Percentiles rank a stretch among this genome's conserved stretches.
These are phyloP conservation scores for Arothron firmamentum DNA, from an alignment of 2,113 vertebrate genomes.

Conservation along the genomic window DNA sequence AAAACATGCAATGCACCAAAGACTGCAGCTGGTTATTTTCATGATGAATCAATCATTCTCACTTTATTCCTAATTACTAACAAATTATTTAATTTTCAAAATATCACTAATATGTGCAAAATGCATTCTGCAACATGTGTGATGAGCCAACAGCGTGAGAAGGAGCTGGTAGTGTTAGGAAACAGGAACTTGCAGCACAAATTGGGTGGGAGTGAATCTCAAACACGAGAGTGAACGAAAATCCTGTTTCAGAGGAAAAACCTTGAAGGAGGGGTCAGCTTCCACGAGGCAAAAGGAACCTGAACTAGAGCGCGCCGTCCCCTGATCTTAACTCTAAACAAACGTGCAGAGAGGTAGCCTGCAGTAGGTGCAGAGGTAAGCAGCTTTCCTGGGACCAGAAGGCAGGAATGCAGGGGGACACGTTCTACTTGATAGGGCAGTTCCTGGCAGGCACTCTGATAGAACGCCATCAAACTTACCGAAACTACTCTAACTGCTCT, in stretches of 20 bases:
- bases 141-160: not conserved
- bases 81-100: not conserved
- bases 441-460: slow-evolving; percentile 34
- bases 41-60: not conserved
- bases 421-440: slow-evolving; percentile 46
- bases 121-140: not conserved
- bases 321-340: slow-evolving; percentile 27
- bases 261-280: slow-evolving; percentile 20
- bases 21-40: not conserved
- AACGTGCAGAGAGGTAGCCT: slow-evolving; percentile 41
- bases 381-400: slow-evolving; percentile 49
- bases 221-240: not conserved
- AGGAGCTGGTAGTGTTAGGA: not conserved
- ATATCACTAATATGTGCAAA: not conserved
- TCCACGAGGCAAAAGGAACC: slow-evolving; percentile 54
- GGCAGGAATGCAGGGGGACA: slow-evolving; percentile 52
- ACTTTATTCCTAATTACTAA: not conserved
- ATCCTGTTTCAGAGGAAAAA: slow-evolving; percentile 1
- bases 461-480: not conserved
- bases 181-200: not conserved
- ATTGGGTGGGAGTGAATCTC: not conserved
- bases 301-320: slow-evolving; percentile 32
- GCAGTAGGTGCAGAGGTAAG: slow-evolving; percentile 45
- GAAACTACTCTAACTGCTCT: slow-evolving; percentile 33
- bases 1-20: slow-evolving; percentile 4